A percentile compares a stretch with the other conserved stretches of the same genome.
Conservation (phyloP, 2,797 vertebrate species). For the Peromyscus aztecus region DNA sequence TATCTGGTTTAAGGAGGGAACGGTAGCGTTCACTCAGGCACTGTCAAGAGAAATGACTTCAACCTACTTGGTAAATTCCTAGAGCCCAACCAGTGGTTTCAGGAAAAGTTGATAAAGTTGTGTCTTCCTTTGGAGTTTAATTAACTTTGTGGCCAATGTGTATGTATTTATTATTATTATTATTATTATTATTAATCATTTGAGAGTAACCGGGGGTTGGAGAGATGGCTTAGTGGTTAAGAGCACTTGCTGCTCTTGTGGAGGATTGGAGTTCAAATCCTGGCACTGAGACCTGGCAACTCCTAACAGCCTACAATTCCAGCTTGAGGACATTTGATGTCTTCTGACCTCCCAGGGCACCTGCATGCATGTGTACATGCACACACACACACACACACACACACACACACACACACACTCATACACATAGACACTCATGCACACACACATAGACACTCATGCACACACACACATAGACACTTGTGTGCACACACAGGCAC, state of each 20-base stretch:
- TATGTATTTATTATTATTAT: not conserved
- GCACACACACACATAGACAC: too few relatives aligned
- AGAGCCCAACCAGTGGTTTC: not conserved
- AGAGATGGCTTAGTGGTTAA: not conserved
- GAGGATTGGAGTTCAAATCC: not conserved
- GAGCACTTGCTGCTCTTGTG: too few relatives aligned
- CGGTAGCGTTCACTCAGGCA: not conserved
- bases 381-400: not conserved
- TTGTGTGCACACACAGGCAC: too few relatives aligned
- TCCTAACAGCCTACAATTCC: not conserved
- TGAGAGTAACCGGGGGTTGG: not conserved
- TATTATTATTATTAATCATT: not conserved
- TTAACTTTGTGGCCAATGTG: conserved; percentile 42
- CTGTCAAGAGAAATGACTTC: conserved; percentile 7
- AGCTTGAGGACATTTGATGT: not conserved
- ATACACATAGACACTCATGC: too few relatives aligned
- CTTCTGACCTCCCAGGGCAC: not conserved
- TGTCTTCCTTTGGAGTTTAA: not conserved
- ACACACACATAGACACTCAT: too few relatives aligned
- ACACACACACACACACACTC: too few relatives aligned
- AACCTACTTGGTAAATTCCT: not conserved
- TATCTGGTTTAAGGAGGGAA: conserved; percentile 16
- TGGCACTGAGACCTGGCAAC: too few relatives aligned
- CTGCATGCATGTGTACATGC: not conserved
- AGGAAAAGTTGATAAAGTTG: conserved; percentile 6